Percentiles rank a stretch among this genome's conserved stretches.
Conservation (phyloP, 2,888 invertebrate species). For the Stramonita haemastoma region DNA sequence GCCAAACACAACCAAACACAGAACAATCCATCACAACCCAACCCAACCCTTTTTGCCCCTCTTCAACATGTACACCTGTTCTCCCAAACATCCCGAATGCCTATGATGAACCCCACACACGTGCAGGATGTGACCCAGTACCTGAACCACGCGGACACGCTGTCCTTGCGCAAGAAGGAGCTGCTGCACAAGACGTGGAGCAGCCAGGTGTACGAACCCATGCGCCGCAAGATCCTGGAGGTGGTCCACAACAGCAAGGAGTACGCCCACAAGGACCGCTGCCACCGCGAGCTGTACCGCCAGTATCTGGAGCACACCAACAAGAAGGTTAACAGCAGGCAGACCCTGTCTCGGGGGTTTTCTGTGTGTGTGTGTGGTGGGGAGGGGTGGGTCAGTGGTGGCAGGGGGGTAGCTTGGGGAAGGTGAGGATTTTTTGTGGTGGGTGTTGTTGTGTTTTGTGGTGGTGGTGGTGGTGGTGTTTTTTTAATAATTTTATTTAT, state of each 20-base stretch:
- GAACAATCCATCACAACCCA: too few species aligned
- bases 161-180: conserved; percentile 71
- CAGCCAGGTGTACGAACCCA: conserved; percentile 73
- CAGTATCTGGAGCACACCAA: conserved; percentile 76
- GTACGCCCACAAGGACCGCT: conserved; percentile 65
- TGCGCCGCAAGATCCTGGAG: conserved; percentile 68
- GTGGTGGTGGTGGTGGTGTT: too few species aligned
- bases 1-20: too few species aligned
- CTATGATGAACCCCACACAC: background rate
- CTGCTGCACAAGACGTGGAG: conserved; percentile 75
- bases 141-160: conserved; percentile 60
- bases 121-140: conserved; percentile 65
- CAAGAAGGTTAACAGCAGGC: conserved; percentile 65
- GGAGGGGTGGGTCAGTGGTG: background rate
- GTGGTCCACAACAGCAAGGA: conserved; percentile 70
- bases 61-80: too few species aligned
- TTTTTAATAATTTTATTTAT: too few species aligned
- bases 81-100: too few species aligned
- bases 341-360: too few species aligned
- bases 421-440: too few species aligned
- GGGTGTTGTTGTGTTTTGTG: too few species aligned
- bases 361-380: background rate
- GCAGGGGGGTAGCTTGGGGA: too few species aligned
- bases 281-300: conserved; percentile 71
- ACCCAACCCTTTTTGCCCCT: too few species aligned